Conservation (phyloP, 2,888 invertebrate genomes). For the Barypeithes pellucidus region DNA sequence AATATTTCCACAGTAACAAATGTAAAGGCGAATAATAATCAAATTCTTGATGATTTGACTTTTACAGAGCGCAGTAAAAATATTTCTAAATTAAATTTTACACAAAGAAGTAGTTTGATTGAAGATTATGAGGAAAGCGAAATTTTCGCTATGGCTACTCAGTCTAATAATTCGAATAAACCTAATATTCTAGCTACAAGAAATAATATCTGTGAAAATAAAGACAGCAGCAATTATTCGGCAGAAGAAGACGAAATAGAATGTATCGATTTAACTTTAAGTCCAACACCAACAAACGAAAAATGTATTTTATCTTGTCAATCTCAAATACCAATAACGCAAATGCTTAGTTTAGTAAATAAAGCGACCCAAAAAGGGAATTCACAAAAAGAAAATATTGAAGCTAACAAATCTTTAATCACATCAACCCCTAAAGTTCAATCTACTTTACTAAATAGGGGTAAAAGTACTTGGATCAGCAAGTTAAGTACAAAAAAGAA, state of each 20-base stretch:
- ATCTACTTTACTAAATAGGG: neutral
- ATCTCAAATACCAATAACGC: constrained; percentile 57
- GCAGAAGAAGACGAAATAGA: constrained; percentile 1
- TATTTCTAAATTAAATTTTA: neutral
- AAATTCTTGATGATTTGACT: neutral
- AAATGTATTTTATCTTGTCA: constrained; percentile 20
- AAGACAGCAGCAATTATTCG: neutral
- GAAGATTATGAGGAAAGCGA: neutral
- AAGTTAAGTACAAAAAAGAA: constrained; percentile 23
- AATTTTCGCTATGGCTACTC: neutral
- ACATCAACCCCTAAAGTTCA: neutral
- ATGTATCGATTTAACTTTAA: constrained; percentile 20
- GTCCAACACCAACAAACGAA: constrained; percentile 2
- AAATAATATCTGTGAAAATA: neutral
- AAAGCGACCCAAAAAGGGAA: constrained; percentile 58
- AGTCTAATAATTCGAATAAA: constrained; percentile 17
- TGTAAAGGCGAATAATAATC: neutral
- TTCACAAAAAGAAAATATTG: neutral
- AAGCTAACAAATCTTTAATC: neutral
- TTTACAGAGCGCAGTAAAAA: neutral
- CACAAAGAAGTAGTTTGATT: constrained; percentile 1
- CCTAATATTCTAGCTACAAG: neutral
- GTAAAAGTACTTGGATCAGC: neutral
- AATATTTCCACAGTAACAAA: too few relatives aligned
- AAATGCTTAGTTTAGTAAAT: constrained; percentile 68